Conservation (phyloP, 2,797 vertebrate species). For the Okamejei kenojei region DNA sequence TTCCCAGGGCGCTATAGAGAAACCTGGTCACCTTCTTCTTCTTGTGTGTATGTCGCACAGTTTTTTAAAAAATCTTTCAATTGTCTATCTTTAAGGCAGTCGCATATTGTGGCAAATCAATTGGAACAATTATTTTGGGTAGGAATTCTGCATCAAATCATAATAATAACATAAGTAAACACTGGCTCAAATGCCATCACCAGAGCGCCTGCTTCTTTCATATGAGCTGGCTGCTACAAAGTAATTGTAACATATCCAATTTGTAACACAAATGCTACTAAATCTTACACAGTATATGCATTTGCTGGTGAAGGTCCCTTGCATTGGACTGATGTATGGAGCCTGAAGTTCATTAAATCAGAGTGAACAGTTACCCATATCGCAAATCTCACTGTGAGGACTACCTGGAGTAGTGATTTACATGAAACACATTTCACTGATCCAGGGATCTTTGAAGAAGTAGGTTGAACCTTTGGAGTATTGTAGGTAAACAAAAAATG, state of each 20-base stretch:
- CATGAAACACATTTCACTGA: neutral
- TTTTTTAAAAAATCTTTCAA: neutral
- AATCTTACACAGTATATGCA: neutral
- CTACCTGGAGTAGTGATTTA: neutral
- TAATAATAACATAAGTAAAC: neutral
- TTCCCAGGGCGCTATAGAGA: no score
- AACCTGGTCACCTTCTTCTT: no score
- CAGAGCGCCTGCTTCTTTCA: neutral
- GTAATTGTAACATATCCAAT: neutral
- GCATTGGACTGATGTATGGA: neutral
- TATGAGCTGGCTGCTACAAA: neutral
- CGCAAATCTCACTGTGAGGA: neutral
- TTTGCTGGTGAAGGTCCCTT: neutral
- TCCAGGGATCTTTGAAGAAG: neutral
- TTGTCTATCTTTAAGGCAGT: neutral
- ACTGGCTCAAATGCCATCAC: neutral
- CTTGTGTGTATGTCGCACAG: neutral
- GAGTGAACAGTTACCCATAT: neutral
- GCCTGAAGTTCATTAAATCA: neutral
- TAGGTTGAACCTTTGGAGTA: neutral
- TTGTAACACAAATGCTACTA: neutral
- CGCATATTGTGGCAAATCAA: neutral
- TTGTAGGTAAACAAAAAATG: no score
- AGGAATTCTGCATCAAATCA: neutral
- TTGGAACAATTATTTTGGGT: neutral